phyloP scores from a whole-genome alignment of 2,113 vertebrate species.

The Actinemys pallida region DNA sequence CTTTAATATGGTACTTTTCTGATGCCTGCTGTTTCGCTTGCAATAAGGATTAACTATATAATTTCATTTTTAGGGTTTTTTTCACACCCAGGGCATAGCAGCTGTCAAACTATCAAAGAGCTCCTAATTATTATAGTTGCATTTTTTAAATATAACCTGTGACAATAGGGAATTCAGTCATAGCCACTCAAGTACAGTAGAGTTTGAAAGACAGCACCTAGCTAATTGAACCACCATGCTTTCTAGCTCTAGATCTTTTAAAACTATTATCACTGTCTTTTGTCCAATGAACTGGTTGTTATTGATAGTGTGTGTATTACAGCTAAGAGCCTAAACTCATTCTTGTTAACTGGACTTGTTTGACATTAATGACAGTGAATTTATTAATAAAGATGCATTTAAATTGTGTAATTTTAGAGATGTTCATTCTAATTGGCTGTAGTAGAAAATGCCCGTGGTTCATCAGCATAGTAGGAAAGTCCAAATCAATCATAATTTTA shows the following conservation, averaged over 20 bases:
- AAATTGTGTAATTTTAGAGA: not conserved
- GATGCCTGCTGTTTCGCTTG: not conserved
- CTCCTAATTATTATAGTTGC: slow-evolving; percentile 16
- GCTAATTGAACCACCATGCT: fast-evolving
- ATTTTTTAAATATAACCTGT: slow-evolving; percentile 7
- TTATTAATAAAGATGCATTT: not conserved
- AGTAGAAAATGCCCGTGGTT: not conserved
- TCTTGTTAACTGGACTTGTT: not conserved
- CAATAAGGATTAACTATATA: not conserved
- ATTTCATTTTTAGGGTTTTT: not conserved
- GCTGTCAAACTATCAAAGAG: not conserved
- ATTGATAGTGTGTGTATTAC: not conserved
- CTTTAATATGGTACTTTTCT: not conserved
- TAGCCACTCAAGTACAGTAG: not conserved
- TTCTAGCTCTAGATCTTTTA: not conserved
- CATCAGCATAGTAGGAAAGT: not conserved
- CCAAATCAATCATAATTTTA: not conserved
- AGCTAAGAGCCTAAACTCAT: not conserved
- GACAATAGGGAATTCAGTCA: not conserved
- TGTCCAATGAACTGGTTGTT: not conserved
- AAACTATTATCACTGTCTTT: not conserved
- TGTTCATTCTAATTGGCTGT: not conserved
- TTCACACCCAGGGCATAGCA: not conserved
- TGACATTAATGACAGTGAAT: not conserved
- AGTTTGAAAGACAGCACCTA: not conserved